Percentiles rank a stretch among this genome's conserved stretches.
These are phyloP conservation scores for Tachycineta bicolor DNA, from an alignment of 2,113 vertebrate species.

Conservation along the genomic window DNA sequence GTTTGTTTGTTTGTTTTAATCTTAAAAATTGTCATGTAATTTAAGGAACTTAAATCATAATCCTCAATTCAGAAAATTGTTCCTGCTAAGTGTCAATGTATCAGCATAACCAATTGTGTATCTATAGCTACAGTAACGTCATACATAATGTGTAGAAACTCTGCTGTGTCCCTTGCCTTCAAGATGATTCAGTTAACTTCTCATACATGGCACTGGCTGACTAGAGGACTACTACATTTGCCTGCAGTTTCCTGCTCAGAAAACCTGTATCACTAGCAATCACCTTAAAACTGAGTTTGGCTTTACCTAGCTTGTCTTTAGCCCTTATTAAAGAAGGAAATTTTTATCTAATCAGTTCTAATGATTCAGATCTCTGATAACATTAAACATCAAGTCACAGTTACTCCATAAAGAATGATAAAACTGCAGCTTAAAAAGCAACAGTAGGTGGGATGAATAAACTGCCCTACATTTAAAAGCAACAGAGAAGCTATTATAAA, in stretches of 20 bases:
- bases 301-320: background rate
- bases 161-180: background rate
- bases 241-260: background rate
- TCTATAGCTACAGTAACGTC: background rate
- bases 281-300: background rate
- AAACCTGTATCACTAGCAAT: background rate
- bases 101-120: background rate
- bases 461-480: background rate
- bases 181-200: background rate
- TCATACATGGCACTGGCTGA: background rate
- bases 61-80: background rate
- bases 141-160: background rate
- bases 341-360: background rate
- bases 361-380: background rate
- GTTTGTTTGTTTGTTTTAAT: background rate
- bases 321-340: background rate
- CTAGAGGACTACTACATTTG: background rate
- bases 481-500: background rate
- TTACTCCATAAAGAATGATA: background rate
- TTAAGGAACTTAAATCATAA: background rate
- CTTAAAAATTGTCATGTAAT: background rate
- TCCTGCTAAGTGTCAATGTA: background rate
- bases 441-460: background rate
- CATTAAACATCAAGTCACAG: background rate
- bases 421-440: background rate